Evolutionary conservation across 2,888 invertebrate genomes (phyloP), one percentile per base, ranked within the genome.

Genomic region (Acleris sparsana): DNA sequence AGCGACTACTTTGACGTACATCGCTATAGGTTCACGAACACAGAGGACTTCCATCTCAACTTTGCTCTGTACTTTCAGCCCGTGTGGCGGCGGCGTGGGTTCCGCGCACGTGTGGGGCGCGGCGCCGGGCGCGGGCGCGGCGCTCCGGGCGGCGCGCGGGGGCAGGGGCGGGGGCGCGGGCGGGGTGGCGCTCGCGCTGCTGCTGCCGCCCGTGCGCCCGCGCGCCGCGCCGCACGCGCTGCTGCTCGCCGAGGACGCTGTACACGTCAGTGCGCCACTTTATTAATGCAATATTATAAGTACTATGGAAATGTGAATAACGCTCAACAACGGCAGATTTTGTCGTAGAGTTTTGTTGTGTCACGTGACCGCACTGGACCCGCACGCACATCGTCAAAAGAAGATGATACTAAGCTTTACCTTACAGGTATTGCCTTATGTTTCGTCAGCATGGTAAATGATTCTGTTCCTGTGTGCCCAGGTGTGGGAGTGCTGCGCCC

Each of bases 101-200:
- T 7, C 16, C 5, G 74, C 72, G 63, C 29, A 33, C 52, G 48
- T 71, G 71, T 71, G 72, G 62, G 55, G 44, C 64, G 74, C 76
- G 74, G 59, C 73, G 72, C 67, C 68, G 59, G 66, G 76, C 61
- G 73, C 62, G 39, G 63, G 57, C 25, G 63, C 59, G 6, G 25
- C 3, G 48, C 59, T 64, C n/a, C 17, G 7, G 44, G 29, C n/a
- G 3, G 53, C n/a, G 33, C 63, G 59, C 29, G 46, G 11, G 60
- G 57, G 73, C 73, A 67, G 67, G 59, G 65, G 74, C 58, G 72
- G 63, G 48, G 22, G 22, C 22, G 22, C n/a, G n/a, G n/a, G n/a
- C n/a, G n/a, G 22, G 22, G 60, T 33, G 69, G 71, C 64, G 52
- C 55, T 29, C 20, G 62, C 48, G 60, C 52, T 71, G 73, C 62